Evolutionary conservation across 2,797 vertebrate species (phyloP), one percentile per base, ranked within the genome.

Genomic region (Menidia menidia): DNA sequence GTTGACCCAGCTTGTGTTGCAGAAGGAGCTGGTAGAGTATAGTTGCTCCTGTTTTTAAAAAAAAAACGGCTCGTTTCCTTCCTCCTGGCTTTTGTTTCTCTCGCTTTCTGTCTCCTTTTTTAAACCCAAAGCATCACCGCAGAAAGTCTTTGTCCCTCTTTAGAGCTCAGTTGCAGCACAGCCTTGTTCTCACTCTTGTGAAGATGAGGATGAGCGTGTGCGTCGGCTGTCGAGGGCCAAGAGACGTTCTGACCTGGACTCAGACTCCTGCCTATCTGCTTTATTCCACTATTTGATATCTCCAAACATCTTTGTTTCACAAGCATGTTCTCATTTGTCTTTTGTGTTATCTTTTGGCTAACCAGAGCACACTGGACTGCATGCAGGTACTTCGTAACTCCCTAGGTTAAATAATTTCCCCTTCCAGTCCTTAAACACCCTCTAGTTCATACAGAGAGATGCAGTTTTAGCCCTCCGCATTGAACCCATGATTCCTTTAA

Each of bases 281-380:
- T 64, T 75, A 83, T 87, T 90, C 85, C 87, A 84, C 63, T 61
- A 16, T 76, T 70, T 82, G 82, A 16, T 59, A 64, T 68, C 69
- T 71, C 47, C 15, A 25, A 57, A 18, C 68, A 65, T 86, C 25
- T 61, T 55, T 64, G 48, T 87, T 77, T 90, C 63, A 87, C 50
- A 66, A 79, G 87, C 91, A 94, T 94, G 91, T 86, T 39, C 50
- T 73, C 81, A 6, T 80, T 60, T 84, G 57, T 60, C 68, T 39
- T 74, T 75, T 89, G 59, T 90, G 47, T 77, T 83, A 60, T 83
- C 73, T 82, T 87, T 83, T 89, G 88, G 89, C 87, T 89, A 84
- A 87, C 93, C 95, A 99, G 98, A 96, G 91, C 88, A 96, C 97
- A 88, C 92, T 99, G 97, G 97, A 99, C 94, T 97, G 95, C 94